phyloP scores from a whole-genome alignment of 2,888 invertebrate species.

The Diarsia rubi region DNA sequence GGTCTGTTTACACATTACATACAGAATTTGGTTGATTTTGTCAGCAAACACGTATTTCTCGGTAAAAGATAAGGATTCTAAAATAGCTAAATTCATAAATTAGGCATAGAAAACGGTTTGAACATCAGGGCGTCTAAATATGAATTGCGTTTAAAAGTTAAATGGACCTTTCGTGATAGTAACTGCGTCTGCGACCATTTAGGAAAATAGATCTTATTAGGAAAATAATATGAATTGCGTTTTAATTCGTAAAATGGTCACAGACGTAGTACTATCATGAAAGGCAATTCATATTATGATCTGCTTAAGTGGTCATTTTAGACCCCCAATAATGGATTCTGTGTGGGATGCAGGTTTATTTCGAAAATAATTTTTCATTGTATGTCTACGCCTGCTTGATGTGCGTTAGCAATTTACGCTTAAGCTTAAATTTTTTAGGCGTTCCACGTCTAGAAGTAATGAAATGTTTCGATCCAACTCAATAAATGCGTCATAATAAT shows the following conservation, averaged over 20 bases:
- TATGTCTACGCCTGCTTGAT: not conserved
- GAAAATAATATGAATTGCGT: no score
- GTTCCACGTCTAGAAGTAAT: no score
- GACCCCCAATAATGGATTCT: not conserved
- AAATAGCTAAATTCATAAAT: constrained; percentile 1
- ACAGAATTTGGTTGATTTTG: not conserved
- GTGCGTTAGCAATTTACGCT: constrained; percentile 16
- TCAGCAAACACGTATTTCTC: not conserved
- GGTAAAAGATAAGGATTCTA: not conserved
- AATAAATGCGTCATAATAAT: not conserved
- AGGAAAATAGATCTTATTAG: no score
- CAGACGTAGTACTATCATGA: no score
- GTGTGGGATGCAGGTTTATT: constrained; percentile 1
- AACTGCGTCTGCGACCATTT: no score
- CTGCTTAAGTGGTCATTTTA: no score
- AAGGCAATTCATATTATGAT: no score
- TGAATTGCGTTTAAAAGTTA: no score
- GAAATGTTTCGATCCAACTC: not conserved
- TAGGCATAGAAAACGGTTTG: constrained; percentile 1
- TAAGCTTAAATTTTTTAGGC: not conserved
- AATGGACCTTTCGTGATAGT: no score
- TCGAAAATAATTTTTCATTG: not conserved
- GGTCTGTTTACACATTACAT: no score
- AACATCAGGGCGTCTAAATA: no score
- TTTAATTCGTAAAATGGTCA: no score